Evolutionary conservation across 2,797 vertebrate genomes (phyloP), one percentile per base, ranked within the genome.

Genomic region (Pachyuromys duprasi): DNA sequence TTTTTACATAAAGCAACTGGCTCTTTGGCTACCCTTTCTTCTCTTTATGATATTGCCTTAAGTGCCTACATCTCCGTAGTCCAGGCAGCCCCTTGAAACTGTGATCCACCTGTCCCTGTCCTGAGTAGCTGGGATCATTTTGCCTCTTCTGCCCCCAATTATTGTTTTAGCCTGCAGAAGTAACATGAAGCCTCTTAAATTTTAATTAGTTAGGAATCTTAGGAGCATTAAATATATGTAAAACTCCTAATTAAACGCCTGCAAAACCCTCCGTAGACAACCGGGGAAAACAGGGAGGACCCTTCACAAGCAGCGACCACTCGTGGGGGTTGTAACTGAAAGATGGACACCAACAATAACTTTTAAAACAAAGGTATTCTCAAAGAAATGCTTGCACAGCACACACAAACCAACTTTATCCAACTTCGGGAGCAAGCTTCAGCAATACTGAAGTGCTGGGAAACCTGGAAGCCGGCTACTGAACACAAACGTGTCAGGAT

Each of bases 321-420:
- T 53, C 49, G 74, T 1, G 1, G 14, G 86, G 18, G 22, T 78
- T 55, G 53, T 80, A 86, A 92, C 12, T 79, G 39, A 74, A 82
- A 92, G 60, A 74, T 24, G 42, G 42, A 74, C 36, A 13, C 22
- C 8, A 11, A n/a, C 22, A n/a, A 20, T 33, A 75, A 89, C 36
- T 89, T 94, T 91, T 76, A 92, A 93, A 95, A 69, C 42, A 88
- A 12, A 33, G 33, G 24, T 92, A 55, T 76, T 88, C 79, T 91
- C 28, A 75, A 79, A 95, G 36, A 67, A 93, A 82, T 28, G 62
- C 28, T 80, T 74, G 76, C 55, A 60, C 24, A 62, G 17, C 33
- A 42, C 20, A 90, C 57, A 49, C 15, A n/a, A n/a, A 74, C 33
- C 60, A 76, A 75, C 24, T 83, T 82, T 53, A 96, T 20, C 28